These are phyloP conservation scores for Rhagophthalmus giganteus DNA, from an alignment of 2,888 invertebrate genomes.

Conservation along the genomic window DNA sequence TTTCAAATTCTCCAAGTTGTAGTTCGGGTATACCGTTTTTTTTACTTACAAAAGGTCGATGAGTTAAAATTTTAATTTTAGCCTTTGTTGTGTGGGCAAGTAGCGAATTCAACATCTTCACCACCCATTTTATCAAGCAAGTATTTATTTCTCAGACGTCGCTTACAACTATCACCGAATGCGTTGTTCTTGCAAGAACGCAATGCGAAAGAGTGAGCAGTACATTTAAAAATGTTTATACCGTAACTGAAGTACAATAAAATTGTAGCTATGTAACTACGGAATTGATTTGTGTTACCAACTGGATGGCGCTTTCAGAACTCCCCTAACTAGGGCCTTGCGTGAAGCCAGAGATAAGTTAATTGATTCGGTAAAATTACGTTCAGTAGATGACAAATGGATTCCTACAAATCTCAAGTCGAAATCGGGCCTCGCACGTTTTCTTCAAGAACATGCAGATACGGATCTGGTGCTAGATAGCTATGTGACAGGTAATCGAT, in stretches of 20 bases:
- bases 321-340: constrained; percentile 74
- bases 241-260: no score
- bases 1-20: constrained; percentile 75
- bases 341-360: constrained; percentile 80
- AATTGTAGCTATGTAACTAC: constrained; percentile 60
- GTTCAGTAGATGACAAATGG: constrained; percentile 83
- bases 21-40: constrained; percentile 62
- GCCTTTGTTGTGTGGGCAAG: constrained; percentile 90
- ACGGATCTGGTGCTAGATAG: constrained; percentile 70
- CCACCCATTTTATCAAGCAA: constrained; percentile 81
- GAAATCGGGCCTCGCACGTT: constrained; percentile 69
- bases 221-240: no score
- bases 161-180: constrained; percentile 81
- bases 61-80: not conserved
- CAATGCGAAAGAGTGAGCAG: constrained; percentile 67
- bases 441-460: constrained; percentile 70
- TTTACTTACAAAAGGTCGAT: constrained; percentile 14
- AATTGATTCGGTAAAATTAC: constrained; percentile 77
- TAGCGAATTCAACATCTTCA: constrained; percentile 76
- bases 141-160: constrained; percentile 88
- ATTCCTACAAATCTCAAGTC: constrained; percentile 79
- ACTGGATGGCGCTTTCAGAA: constrained; percentile 81
- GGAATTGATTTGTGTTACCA: constrained; percentile 93
- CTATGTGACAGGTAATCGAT: constrained; percentile 61
- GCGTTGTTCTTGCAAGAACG: constrained; percentile 77